phyloP scores from a whole-genome alignment of 2,888 invertebrate species.

The Himalopsyche anomala region DNA sequence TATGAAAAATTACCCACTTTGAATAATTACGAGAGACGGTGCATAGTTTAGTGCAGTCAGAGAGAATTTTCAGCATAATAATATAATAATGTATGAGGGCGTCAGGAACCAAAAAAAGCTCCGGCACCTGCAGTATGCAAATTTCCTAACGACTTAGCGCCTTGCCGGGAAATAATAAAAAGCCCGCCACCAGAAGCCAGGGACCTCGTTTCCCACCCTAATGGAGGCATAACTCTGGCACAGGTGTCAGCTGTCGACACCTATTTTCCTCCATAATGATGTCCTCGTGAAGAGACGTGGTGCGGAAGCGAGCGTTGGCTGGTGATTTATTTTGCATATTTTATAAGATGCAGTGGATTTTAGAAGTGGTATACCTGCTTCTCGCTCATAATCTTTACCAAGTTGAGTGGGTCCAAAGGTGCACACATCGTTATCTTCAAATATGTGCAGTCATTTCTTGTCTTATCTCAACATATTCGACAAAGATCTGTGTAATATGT shows the following conservation, averaged over 20 bases:
- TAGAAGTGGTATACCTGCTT: too few relatives aligned
- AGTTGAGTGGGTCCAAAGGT: too few relatives aligned
- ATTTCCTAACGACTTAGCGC: slow-evolving; percentile 29
- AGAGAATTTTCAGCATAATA: neutral
- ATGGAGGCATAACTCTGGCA: slow-evolving; percentile 26
- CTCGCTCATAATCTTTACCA: too few relatives aligned
- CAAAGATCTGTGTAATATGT: too few relatives aligned
- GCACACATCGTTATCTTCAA: too few relatives aligned
- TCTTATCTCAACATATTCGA: too few relatives aligned
- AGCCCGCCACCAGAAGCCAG: neutral
- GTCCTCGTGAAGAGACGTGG: slow-evolving; percentile 28
- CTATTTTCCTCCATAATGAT: neutral
- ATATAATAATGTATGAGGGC: slow-evolving; percentile 4
- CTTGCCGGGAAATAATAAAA: slow-evolving; percentile 15
- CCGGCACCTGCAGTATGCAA: slow-evolving; percentile 25
- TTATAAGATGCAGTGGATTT: slow-evolving; percentile 1
- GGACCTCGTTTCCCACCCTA: slow-evolving; percentile 16
- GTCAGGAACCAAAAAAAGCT: neutral
- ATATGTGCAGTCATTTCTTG: too few relatives aligned
- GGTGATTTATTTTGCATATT: slow-evolving; percentile 31
- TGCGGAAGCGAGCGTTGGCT: neutral
- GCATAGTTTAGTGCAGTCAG: slow-evolving; percentile 24
- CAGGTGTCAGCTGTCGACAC: slow-evolving; percentile 31
- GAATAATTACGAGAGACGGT: neutral
- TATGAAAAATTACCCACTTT: slow-evolving; percentile 31